Evolutionary conservation across 2,797 vertebrate genomes (phyloP).

Genomic region (Orientallactaga sibirica): DNA sequence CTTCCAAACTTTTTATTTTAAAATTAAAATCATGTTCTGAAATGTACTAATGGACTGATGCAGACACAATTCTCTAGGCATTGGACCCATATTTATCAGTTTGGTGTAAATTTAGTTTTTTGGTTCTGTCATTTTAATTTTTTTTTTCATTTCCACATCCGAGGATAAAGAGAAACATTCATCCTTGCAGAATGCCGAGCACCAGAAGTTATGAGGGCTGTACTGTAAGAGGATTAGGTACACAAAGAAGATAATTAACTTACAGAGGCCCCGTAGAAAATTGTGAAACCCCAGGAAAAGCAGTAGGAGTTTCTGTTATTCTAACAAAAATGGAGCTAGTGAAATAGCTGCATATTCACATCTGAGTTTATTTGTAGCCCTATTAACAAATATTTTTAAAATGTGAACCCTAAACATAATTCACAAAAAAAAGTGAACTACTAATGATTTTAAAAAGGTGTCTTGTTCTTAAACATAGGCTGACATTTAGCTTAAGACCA

Average conservation of each 20-base stretch:
- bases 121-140: neutral
- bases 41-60: neutral
- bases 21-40: conserved; percentile 52
- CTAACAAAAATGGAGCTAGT: neutral
- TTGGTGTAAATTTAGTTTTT: neutral
- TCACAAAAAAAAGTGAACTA: conserved; percentile 1
- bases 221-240: conserved; percentile 68
- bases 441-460: conserved; percentile 9
- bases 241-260: conserved; percentile 74
- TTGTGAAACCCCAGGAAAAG: neutral
- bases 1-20: conserved; percentile 50
- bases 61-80: conserved; percentile 3
- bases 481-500: neutral
- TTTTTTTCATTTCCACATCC: conserved; percentile 25
- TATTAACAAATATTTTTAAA: conserved; percentile 36
- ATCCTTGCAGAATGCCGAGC: neutral
- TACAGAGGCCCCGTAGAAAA: conserved; percentile 40
- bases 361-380: neutral
- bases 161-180: conserved; percentile 63
- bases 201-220: conserved; percentile 26
- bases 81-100: neutral
- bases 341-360: neutral
- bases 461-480: conserved; percentile 34
- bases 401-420: conserved; percentile 27
- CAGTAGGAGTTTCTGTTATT: conserved; percentile 20